Base-by-base conservation (phyloP, 1,140 invertebrate genomes). In the Venustaconcha ellipsiformis region DNA sequence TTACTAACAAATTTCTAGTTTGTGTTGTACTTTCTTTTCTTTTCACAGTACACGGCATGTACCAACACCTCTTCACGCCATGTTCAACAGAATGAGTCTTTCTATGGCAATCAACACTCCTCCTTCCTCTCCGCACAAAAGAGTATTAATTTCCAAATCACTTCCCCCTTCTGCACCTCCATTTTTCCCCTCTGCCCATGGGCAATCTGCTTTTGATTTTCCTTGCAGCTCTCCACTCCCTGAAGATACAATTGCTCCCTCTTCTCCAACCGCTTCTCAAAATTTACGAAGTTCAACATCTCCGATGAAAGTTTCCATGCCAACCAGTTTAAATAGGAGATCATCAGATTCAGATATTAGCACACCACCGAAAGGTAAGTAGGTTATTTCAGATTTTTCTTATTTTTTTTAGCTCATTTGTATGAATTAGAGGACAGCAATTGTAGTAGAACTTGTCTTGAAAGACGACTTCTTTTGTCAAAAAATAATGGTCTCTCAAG, bases 331-430 rank as follows among this genome's bases (percentile, higher is more conserved):
- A 48, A 78, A 69, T 56, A 76, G 96, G 66, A 91, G 96, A 74
- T 96, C 96, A 0, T 97, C 96, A 8, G 97, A 98, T 88, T 97
- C 97, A 4, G 97, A 98, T 90, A 90, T 97, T 66, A 96, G 95
- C 90, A 94, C 96, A 57, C 96, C 96, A 12, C 96, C 96, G 4
- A 97, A 96, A 95, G 95, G 96, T 97, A 91, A 89, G 89, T 86
- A 62, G 14, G 37, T 55, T 57, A 11, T 11, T 37, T 48, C 6
- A 48, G 37, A 48, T 48, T 48, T 48, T 48, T 48, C 37, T 0
- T 48, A 48, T 6, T 6, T 48, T 6, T 48, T 48, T 48, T 48
- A 48, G 37, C 37, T 48, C 37, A 48, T 48, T 6, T 48, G 6
- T 8, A 48, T 48, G 37, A 48, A 8, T 48, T 48, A 48, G 37